Evolutionary conservation across 2,888 invertebrate species (phyloP).

Genomic region (Papilio elwesi): DNA sequence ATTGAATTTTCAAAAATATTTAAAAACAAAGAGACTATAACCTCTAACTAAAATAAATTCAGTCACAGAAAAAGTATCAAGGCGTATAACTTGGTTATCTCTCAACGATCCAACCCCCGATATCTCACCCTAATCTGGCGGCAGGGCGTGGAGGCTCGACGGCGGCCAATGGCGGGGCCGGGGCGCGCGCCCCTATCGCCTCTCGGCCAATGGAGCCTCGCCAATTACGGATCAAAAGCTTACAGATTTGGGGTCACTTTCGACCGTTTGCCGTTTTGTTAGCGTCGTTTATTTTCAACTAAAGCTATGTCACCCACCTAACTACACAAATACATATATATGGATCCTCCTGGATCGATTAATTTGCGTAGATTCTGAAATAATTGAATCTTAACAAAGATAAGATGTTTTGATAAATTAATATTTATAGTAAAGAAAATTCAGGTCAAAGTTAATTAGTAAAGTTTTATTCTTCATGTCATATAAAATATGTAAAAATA

Average conservation of each 20-base stretch:
- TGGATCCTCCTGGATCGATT: constrained; percentile 35
- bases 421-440: no score
- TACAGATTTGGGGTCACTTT: constrained; percentile 77
- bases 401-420: no score
- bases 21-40: no score
- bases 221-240: constrained; percentile 76
- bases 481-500: no score
- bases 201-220: constrained; percentile 62
- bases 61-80: constrained; percentile 55
- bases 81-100: constrained; percentile 46
- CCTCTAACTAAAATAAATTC: no score
- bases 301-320: constrained; percentile 37
- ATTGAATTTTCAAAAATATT: no score
- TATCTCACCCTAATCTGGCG: constrained; percentile 65
- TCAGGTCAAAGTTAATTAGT: no score
- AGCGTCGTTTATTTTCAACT: constrained; percentile 48
- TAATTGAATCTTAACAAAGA: no score
- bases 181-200: constrained; percentile 55
- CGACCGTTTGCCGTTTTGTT: constrained; percentile 64
- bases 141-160: constrained; percentile 55
- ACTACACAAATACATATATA: constrained; percentile 18
- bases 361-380: not conserved
- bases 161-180: constrained; percentile 57
- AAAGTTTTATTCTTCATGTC: no score
- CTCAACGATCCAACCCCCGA: constrained; percentile 50